Evolutionary conservation across 2,888 invertebrate species (phyloP), one percentile per base, ranked within the genome.

Genomic region (Hyles lineata): DNA sequence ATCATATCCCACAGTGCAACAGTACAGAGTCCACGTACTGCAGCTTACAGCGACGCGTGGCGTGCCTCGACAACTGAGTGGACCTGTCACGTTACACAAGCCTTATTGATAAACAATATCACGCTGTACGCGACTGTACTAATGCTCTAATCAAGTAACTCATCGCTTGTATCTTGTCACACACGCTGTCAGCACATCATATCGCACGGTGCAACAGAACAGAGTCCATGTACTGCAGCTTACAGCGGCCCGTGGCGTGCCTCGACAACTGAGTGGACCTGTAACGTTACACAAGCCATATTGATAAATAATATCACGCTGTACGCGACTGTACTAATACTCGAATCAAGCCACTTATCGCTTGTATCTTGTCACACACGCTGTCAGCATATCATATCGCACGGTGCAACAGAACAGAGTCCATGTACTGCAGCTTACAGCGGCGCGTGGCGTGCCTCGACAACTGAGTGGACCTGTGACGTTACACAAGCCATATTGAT

Each of bases 121-220:
- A n/a, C n/a, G n/a, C n/a, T n/a, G n/a, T n/a, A n/a, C n/a, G n/a
- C n/a, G n/a, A n/a, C n/a, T n/a, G n/a, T n/a, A n/a, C n/a, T n/a
- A n/a, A n/a, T n/a, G n/a, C n/a, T n/a, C n/a, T n/a, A n/a, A n/a
- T n/a, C n/a, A n/a, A n/a, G n/a, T n/a, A n/a, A n/a, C n/a, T n/a
- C n/a, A n/a, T 6, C 25, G 50, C 69, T 52, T 35, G 15, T 0
- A 6, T 43, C 63, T 43, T 23, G 15, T 43, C 1, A 23, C 43
- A 50, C 8, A n/a, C 63, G 15, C n/a, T 43, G 43, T 43, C 43
- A 62, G 62, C 32, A 62, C 63, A 7, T 67, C 43, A 67, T 67
- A 50, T 17, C 61, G 8, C 8, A 32, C 29, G 29, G 29, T 29
- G 61, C 61, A 29, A 23, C 59, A 60, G 59, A 3, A n/a, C n/a